Base-by-base conservation (phyloP, 2,888 invertebrate species). In the Scelioninae gen. 2 region DNA sequence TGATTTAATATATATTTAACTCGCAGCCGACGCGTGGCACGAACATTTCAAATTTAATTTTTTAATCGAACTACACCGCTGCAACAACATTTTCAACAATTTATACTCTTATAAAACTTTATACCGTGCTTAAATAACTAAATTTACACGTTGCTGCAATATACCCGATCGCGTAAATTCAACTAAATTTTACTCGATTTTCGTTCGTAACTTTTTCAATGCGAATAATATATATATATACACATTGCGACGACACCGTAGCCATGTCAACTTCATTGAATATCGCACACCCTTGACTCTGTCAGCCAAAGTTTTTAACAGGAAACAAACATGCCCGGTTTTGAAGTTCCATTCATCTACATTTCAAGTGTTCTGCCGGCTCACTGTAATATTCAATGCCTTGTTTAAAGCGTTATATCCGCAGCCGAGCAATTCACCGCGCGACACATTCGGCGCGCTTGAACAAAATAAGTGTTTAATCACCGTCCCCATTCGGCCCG, bases 361-460 rank as follows among this genome's bases (percentile, higher is more conserved):
- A 57, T 57, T 57, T 57, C 57, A 55, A 22, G 45, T 15, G 28
- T 41, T 46, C 48, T 57, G 41, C 57, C 28, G 11, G 16, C 9
- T 7, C 5, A 2, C 13, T 35, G 39, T 22, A 57, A 57, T 57
- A 67, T 57, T 57, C 57, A 57, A 22, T 22, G 33, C 9, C 15
- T 11, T 39, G 57, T 33, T 48, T 33, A 35, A 45, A 60, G 39
- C 13, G 41, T 50, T 33, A 50, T n/a, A 55, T n/a, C 41, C 35
- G 19, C 50, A 43, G 2, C n/a, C 39, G 37, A 58, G 43, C 60
- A 52, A 68, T 68, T 50, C 45, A 60, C 7, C 37, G 2, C n/a
- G n/a, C n/a, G n/a, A n/a, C 28, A 9, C 18, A 25, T 31, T 41
- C 37, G 7, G 13, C 6, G 25, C 25, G 6, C 25, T 25, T 25